Conservation (phyloP, 2,888 invertebrate genomes). For the Eupithecia exiguata region DNA sequence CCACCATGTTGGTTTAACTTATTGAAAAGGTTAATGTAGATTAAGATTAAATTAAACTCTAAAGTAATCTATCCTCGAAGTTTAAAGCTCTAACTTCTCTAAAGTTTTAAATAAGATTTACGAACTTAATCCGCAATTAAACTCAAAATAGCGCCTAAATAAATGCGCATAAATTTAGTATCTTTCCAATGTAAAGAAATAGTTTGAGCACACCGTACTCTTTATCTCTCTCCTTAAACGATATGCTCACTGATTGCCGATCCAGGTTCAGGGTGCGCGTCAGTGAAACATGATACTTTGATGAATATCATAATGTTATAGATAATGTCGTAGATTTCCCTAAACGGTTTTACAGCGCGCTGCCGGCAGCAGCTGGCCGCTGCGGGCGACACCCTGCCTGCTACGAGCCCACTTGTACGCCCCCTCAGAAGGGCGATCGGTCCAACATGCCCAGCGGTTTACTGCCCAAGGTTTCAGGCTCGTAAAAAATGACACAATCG, state of each 20-base stretch:
- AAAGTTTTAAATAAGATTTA: neutral
- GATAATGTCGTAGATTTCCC: slow-evolving; percentile 11
- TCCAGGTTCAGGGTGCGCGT: neutral
- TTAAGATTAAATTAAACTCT: neutral
- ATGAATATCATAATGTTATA: neutral
- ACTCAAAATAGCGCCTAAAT: neutral
- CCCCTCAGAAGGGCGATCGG: slow-evolving; percentile 42
- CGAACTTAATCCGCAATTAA: neutral
- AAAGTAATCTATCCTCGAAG: neutral
- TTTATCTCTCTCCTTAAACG: neutral
- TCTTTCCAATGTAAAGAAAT: neutral
- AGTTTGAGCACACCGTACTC: neutral
- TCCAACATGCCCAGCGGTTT: slow-evolving; percentile 38
- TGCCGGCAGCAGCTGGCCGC: slow-evolving; percentile 24
- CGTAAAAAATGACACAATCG: slow-evolving; percentile 46
- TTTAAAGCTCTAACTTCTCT: neutral
- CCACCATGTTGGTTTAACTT: neutral
- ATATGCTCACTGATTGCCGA: neutral
- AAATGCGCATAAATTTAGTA: neutral
- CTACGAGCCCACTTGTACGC: slow-evolving; percentile 33
- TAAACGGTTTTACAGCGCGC: slow-evolving; percentile 20
- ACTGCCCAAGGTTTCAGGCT: slow-evolving; percentile 35
- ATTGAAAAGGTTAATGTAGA: neutral
- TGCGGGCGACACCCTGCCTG: slow-evolving; percentile 5
- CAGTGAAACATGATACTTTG: slow-evolving; percentile 11